Evolutionary conservation across 2,888 invertebrate genomes (phyloP).

Genomic region (Synanthedon andrenaeformis): DNA sequence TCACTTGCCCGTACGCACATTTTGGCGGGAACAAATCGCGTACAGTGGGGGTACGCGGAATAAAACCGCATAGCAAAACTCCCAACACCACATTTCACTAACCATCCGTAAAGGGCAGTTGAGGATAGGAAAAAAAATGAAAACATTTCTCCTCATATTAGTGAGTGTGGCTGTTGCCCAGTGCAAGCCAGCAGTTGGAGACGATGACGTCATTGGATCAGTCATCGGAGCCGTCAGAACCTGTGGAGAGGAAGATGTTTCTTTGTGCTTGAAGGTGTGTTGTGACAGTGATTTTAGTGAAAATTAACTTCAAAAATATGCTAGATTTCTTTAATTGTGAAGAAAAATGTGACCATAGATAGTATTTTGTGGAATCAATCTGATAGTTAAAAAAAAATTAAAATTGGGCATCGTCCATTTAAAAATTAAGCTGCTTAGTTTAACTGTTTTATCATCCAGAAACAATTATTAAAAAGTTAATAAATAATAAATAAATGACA

Average conservation of each 20-base stretch:
- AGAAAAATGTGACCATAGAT: not conserved
- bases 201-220: constrained; percentile 69
- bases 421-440: too few species aligned
- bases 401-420: too few species aligned
- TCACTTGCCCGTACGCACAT: constrained; percentile 27
- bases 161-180: constrained; percentile 60
- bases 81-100: constrained; percentile 51
- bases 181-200: constrained; percentile 61
- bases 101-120: constrained; percentile 30
- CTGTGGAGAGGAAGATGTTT: constrained; percentile 76
- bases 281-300: constrained; percentile 13
- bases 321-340: too few species aligned
- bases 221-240: constrained; percentile 77
- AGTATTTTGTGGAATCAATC: constrained; percentile 19
- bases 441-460: too few species aligned
- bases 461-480: too few species aligned
- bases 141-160: constrained; percentile 54
- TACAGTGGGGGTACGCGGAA: constrained; percentile 49
- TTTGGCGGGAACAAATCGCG: constrained; percentile 24
- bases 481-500: too few species aligned
- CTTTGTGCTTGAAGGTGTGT: constrained; percentile 79
- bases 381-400: not conserved
- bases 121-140: constrained; percentile 39
- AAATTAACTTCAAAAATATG: not conserved
- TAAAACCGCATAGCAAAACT: constrained; percentile 51